Evolutionary conservation across 2,113 vertebrate species (phyloP).

Genomic region (Microcebus griseorufus): DNA sequence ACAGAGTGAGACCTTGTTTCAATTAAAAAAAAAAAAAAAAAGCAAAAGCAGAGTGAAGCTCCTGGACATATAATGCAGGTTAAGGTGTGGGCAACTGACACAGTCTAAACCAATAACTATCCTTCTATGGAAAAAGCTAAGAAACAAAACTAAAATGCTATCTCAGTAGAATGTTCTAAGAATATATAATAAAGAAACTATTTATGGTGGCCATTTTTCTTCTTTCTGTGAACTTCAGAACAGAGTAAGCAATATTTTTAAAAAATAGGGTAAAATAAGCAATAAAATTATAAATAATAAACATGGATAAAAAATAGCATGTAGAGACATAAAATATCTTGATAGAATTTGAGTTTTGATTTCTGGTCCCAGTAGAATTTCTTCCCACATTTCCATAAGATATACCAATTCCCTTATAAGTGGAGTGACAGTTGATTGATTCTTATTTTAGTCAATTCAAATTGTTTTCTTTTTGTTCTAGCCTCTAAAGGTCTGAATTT

Average conservation of each 20-base stretch:
- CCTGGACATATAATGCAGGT: not conserved
- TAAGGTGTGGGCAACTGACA: not conserved
- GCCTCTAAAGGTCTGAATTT: not conserved
- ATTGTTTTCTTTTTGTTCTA: not conserved
- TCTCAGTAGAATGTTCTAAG: not conserved
- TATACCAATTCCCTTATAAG: not conserved
- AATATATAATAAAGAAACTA: not conserved
- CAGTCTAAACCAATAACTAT: not conserved
- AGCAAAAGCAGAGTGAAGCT: not conserved
- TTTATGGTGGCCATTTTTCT: not conserved
- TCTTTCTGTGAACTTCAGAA: not conserved
- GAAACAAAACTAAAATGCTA: not conserved
- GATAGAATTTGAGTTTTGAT: not conserved
- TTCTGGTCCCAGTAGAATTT: not conserved
- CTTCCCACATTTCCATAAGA: too few species aligned
- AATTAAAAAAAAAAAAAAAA: too few species aligned
- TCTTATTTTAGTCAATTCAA: not conserved
- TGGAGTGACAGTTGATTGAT: not conserved
- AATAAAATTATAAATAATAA: not conserved
- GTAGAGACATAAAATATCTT: not conserved
- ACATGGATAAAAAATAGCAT: not conserved
- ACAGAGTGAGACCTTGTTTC: too few species aligned
- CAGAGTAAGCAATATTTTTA: not conserved
- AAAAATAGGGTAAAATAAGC: not conserved
- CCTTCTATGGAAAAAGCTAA: not conserved